These are phyloP conservation scores for Drosophila picticornis DNA, from an alignment of 2,888 invertebrate species.

Conservation along the genomic window DNA sequence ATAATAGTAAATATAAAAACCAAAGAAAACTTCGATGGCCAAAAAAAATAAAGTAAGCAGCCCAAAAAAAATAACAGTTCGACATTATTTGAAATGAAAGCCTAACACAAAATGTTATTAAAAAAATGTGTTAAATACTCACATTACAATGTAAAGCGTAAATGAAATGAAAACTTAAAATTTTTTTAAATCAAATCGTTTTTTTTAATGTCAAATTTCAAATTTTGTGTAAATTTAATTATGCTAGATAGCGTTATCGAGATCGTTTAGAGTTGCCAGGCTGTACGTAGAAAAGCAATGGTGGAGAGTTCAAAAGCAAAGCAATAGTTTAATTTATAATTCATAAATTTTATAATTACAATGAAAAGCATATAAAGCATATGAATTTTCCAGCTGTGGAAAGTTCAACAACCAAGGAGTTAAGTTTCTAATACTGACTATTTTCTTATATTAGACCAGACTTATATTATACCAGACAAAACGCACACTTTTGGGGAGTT, in stretches of 20 bases:
- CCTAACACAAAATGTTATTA: not conserved
- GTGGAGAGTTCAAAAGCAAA: not conserved
- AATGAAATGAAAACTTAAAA: not conserved
- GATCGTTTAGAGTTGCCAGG: not conserved
- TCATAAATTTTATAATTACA: too few species aligned
- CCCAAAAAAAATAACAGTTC: not conserved
- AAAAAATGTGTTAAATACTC: not conserved
- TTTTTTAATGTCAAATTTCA: too few species aligned
- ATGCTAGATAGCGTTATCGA: not conserved
- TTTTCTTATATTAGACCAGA: too few species aligned
- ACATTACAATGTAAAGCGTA: not conserved
- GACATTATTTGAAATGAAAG: not conserved
- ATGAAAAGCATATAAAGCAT: too few species aligned
- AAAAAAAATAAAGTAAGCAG: not conserved
- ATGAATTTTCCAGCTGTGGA: too few species aligned
- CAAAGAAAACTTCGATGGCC: not conserved
- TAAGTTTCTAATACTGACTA: too few species aligned
- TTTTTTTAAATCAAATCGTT: not conserved
- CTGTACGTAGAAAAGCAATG: not conserved
- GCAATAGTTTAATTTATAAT: too few species aligned
- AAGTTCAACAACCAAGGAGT: too few species aligned
- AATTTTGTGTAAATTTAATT: not conserved
- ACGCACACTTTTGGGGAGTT: too few species aligned
- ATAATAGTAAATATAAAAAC: constrained; percentile 56
- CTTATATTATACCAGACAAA: too few species aligned